A percentile compares a stretch with the other conserved stretches of the same genome.
phyloP scores from a whole-genome alignment of 2,888 invertebrate species.

The Diadegma fenestrale region DNA sequence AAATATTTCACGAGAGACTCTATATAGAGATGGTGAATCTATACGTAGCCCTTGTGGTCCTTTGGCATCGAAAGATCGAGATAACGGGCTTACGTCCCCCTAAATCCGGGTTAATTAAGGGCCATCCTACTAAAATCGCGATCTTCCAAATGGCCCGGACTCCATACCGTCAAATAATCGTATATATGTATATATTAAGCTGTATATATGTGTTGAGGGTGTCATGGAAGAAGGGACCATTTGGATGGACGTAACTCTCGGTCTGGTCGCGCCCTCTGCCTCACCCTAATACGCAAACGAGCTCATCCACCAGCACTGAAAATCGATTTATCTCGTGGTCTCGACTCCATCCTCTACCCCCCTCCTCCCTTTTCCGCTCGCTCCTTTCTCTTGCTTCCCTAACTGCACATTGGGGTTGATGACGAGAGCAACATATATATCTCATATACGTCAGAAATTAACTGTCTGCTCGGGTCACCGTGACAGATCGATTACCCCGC shows the following conservation, averaged over 20 bases:
- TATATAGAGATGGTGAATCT: conserved; percentile 7
- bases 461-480: conserved; percentile 64
- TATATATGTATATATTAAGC: conserved; percentile 20
- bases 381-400: conserved; percentile 12
- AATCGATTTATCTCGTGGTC: conserved; percentile 68
- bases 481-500: conserved; percentile 61
- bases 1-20: conserved; percentile 1
- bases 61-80: conserved; percentile 75
- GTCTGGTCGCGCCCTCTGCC: conserved; percentile 26
- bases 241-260: conserved; percentile 57
- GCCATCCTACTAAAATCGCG: conserved; percentile 77
- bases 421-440: conserved; percentile 55
- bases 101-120: conserved; percentile 81
- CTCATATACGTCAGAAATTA: conserved; percentile 66
- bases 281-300: conserved; percentile 43
- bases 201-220: conserved; percentile 12
- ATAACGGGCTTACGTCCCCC: conserved; percentile 78
- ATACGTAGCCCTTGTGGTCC: conserved; percentile 13
- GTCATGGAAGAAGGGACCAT: conserved; percentile 56
- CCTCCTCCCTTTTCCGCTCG: conserved; percentile 21
- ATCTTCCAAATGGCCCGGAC: conserved; percentile 73
- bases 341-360: conserved; percentile 37
- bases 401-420: conserved; percentile 51
- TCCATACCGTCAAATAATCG: conserved; percentile 37
- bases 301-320: conserved; percentile 56